Conservation (phyloP, 2,888 invertebrate genomes). For the Trichopoda pennipes region DNA sequence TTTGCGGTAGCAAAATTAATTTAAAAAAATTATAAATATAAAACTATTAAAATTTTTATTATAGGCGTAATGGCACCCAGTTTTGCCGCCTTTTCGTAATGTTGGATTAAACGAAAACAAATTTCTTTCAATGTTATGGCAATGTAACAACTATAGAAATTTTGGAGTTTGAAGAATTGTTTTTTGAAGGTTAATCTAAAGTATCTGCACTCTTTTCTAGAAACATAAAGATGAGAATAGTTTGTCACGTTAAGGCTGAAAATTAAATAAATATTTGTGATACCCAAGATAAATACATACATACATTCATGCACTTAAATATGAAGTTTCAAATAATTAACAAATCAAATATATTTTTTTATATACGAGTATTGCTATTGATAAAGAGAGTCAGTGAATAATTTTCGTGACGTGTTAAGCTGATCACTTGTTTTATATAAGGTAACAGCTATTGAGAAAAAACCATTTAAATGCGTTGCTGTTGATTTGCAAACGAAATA, state of each 20-base stretch:
- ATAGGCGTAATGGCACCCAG: too few relatives aligned
- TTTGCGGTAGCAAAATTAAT: too few relatives aligned
- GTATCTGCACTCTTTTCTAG: too few relatives aligned
- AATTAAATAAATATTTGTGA: neutral
- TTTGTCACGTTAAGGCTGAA: neutral
- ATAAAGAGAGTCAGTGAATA: neutral
- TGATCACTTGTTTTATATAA: neutral
- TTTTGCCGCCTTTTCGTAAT: too few relatives aligned
- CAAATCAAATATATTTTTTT: neutral
- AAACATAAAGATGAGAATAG: too few relatives aligned
- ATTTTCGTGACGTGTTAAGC: conserved; percentile 4
- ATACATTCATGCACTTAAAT: neutral
- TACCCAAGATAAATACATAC: neutral
- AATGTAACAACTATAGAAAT: too few relatives aligned
- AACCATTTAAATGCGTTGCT: conserved; percentile 42
- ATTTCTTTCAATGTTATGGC: too few relatives aligned
- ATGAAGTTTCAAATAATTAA: conserved; percentile 14
- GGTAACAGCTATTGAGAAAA: conserved; percentile 30
- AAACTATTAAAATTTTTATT: too few relatives aligned
- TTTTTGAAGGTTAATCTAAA: too few relatives aligned
- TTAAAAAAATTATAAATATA: too few relatives aligned
- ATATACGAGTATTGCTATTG: neutral
- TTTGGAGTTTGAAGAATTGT: too few relatives aligned
- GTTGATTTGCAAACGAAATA: neutral
- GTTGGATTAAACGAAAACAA: too few relatives aligned